Base-by-base conservation (phyloP, 2,888 invertebrate species). In the Paralinhomoeus sp. region DNA sequence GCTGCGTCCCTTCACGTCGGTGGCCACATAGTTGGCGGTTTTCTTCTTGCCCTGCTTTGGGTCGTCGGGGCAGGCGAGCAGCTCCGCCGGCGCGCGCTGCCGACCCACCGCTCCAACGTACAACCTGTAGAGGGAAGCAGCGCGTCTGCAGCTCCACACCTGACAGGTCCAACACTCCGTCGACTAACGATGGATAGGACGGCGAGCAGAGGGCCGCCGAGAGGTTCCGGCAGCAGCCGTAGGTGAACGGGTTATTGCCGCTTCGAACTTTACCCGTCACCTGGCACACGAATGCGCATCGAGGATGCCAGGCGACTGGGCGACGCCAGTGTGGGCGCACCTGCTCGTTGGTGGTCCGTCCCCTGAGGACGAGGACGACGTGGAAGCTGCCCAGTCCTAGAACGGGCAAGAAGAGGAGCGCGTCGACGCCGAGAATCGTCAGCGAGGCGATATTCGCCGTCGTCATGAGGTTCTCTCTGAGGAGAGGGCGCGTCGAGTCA, bases 251-350 rank as follows among this genome's bases (percentile, higher is more conserved):
- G 72, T 97, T 97, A 67, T 83, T 87, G 35, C 89, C 93, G 44
- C 87, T 87, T 61, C 87, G 83, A 71, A 93, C 97, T 71, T 93
- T 93, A 45, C 91, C 91, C 18, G 97, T 97, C 49, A 97, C 93
- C 70, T 70, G 40, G n/a, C n/a, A n/a, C n/a, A n/a, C n/a, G n/a
- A n/a, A n/a, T n/a, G n/a, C n/a, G n/a, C n/a, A n/a, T n/a, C n/a
- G n/a, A n/a, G n/a, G n/a, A n/a, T n/a, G n/a, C n/a, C n/a, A n/a
- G n/a, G n/a, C n/a, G n/a, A n/a, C n/a, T n/a, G n/a, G n/a, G n/a
- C n/a, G n/a, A n/a, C n/a, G n/a, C n/a, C n/a, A n/a, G n/a, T n/a
- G 27, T 5, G 12, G 12, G 27, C 5, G 5, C 23, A 71, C 71
- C 73, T 99, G 97, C 70, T 99, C 97, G 69, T 97, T 99, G 51